Conservation (phyloP, 2,797 vertebrate species). For the Peromyscus nudipes region DNA sequence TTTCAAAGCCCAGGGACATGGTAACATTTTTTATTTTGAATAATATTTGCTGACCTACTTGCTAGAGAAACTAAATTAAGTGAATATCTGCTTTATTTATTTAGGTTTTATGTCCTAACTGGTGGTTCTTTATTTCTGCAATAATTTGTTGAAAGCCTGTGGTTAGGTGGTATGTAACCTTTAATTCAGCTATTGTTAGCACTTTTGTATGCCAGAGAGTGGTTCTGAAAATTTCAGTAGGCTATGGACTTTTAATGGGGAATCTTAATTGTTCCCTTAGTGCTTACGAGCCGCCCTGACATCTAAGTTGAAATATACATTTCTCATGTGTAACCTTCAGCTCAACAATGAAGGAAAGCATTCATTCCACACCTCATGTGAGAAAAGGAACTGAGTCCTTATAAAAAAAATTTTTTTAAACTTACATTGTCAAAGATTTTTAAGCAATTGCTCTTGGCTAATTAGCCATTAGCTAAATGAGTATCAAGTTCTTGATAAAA, state of each 20-base stretch:
- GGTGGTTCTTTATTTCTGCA: constrained; percentile 85
- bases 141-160: constrained; percentile 93
- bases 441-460: constrained; percentile 80
- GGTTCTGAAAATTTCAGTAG: constrained; percentile 86
- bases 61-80: constrained; percentile 58
- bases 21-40: background rate
- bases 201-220: constrained; percentile 91
- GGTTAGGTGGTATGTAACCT: constrained; percentile 94
- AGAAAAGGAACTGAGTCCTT: constrained; percentile 53
- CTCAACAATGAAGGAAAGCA: constrained; percentile 75
- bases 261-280: constrained; percentile 86
- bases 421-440: constrained; percentile 77
- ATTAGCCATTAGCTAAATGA: constrained; percentile 83
- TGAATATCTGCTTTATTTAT: constrained; percentile 75
- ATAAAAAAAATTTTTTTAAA: constrained; percentile 61
- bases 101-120: constrained; percentile 75
- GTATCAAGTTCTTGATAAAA: constrained; percentile 80
- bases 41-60: constrained; percentile 37
- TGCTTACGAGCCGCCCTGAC: constrained; percentile 80
- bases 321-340: constrained; percentile 83
- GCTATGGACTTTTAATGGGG: constrained; percentile 77
- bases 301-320: constrained; percentile 80
- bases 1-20: background rate
- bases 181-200: constrained; percentile 96
- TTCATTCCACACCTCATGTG: constrained; percentile 50